Base-by-base conservation (phyloP, 1,140 invertebrate genomes). In the Scaptomyza pallida region DNA sequence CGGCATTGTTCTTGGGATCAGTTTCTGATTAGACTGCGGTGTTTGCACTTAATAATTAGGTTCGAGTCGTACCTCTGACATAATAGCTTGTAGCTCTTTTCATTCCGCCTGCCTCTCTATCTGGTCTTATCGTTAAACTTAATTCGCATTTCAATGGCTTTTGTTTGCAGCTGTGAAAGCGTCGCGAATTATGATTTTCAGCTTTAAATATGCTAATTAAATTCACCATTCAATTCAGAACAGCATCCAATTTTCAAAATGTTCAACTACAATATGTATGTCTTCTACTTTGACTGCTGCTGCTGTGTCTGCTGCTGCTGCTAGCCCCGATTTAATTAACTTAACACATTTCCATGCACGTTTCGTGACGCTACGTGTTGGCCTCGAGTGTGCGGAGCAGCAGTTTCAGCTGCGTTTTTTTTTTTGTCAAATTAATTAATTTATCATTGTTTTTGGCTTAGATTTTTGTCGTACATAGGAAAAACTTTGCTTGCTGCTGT, bases 371-470 rank as follows among this genome's bases (percentile, higher is more conserved):
- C 33, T 70, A 63, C 64, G 44, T 73, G 60, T 44, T 73, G 41
- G 44, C 60, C 50, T 71, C 50, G 50, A 54, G 73, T 81, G 48
- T 47, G 55, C 13, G 1, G 26, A 30, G 26, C 26, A 30, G 26
- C 26, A 30, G 26, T 26, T 26, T 6, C 55, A 57, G 43, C 55
- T 13, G 68, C 15, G 43, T 35, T 35, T 35, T 21, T 41, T 41
- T 47, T 35, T 35, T 35, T 21, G 48, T 41, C 30, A 68, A 57
- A 65, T 78, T 82, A 82, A 82, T 82, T 82, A 82, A 82, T 82
- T 82, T 82, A 82, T 83, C 76, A 82, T 82, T 82, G 78, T 82
- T 71, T 65, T 81, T 63, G 65, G 68, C 47, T 19, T 64, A 52
- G 69, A 72, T 72, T 78, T n/a, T 78, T 65, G 70, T 78, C 74